phyloP scores from a whole-genome alignment of 2,113 vertebrate species.

The Mustela lutreola region DNA sequence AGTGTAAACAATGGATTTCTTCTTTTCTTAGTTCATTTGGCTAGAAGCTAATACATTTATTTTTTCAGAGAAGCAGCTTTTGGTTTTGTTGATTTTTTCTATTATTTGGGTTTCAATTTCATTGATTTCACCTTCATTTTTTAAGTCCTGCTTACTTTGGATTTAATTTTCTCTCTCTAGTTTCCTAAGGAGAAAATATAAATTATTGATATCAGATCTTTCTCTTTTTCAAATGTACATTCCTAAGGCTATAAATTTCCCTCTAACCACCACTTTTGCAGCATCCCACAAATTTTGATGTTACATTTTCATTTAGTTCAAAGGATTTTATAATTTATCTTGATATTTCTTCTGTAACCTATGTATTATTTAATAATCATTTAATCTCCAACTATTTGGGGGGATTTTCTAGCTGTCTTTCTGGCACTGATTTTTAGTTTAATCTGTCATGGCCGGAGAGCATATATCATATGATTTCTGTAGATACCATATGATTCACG shows the following conservation, averaged over 20 bases:
- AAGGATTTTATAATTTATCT: neutral
- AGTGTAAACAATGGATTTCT: too few species aligned
- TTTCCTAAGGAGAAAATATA: neutral
- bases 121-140: neutral
- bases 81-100: neutral
- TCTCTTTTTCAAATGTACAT: neutral
- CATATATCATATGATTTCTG: neutral
- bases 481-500: neutral
- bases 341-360: neutral
- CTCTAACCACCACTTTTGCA: neutral
- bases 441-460: neutral
- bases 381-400: neutral
- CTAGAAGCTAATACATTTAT: neutral
- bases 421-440: neutral
- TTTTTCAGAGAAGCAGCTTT: neutral
- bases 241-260: neutral
- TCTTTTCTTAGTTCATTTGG: neutral
- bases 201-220: neutral
- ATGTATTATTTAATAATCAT: neutral
- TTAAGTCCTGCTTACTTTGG: neutral
- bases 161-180: neutral
- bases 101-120: neutral
- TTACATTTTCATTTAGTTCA: neutral
- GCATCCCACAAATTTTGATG: neutral
- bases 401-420: neutral